Conservation (phyloP, 2,113 vertebrate species). For the Myiozetetes cayanensis region DNA sequence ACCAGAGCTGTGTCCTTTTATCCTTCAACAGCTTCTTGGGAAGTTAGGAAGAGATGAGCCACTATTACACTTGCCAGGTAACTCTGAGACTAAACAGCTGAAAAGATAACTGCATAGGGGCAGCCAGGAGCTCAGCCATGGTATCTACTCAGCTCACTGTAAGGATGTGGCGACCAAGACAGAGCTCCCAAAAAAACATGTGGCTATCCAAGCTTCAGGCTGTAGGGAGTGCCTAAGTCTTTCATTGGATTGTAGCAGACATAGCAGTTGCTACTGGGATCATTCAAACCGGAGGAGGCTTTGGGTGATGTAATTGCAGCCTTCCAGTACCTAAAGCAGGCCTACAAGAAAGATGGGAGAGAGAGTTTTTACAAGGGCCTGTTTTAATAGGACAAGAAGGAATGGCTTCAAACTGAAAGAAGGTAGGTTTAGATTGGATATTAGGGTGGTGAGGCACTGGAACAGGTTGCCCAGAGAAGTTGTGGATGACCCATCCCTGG, state of each 20-base stretch:
- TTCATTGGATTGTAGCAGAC: background rate
- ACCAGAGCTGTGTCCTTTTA: background rate
- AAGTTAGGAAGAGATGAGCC: background rate
- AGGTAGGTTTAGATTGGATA: background rate
- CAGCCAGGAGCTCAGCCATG: background rate
- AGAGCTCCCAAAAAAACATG: background rate
- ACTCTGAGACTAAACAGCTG: background rate
- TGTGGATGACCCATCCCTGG: fast-evolving
- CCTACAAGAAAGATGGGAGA: background rate
- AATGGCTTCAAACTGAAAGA: background rate
- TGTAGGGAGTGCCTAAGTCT: background rate
- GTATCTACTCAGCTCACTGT: background rate
- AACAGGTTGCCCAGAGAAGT: background rate
- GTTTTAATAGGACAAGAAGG: background rate
- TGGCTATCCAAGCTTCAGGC: background rate
- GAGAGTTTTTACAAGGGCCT: background rate
- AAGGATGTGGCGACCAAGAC: background rate
- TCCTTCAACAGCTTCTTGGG: background rate
- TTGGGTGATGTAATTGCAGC: background rate
- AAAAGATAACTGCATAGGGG: background rate
- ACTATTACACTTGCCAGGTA: background rate
- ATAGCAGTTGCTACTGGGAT: background rate
- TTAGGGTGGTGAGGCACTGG: background rate
- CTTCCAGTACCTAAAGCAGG: background rate
- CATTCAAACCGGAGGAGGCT: background rate